Conservation (phyloP, 1,140 invertebrate species). For the Oryctes rhinoceros region DNA sequence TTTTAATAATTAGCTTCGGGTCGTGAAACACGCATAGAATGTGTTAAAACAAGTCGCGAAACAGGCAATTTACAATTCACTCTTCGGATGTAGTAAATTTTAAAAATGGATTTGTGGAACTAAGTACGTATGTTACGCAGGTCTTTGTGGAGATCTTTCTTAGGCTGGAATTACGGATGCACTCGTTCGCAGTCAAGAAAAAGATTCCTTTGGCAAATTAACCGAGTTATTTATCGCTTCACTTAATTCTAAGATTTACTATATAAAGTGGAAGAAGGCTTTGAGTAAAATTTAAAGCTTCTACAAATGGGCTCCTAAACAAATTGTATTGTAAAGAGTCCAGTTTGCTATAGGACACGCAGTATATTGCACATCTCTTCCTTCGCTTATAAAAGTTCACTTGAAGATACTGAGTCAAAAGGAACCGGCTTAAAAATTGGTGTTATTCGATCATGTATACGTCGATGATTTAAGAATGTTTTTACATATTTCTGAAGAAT, state of each 20-base stretch:
- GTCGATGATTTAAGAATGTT: no score
- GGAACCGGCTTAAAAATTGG: no score
- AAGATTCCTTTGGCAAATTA: slow-evolving; percentile 4
- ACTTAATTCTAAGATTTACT: not conserved
- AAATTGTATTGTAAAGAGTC: no score
- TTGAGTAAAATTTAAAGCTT: no score
- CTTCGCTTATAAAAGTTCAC: no score
- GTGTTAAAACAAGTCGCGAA: slow-evolving; percentile 4
- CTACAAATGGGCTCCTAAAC: no score
- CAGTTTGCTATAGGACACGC: no score
- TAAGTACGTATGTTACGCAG: not conserved
- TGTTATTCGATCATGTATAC: no score
- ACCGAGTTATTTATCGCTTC: not conserved
- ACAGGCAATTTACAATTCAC: not conserved
- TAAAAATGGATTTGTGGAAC: slow-evolving; percentile 17
- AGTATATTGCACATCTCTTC: no score
- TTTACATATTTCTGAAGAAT: no score
- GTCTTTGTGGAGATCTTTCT: not conserved
- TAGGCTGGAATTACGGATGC: not conserved
- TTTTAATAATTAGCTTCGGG: not conserved
- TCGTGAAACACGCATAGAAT: slow-evolving; percentile 27
- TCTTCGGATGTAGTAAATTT: slow-evolving; percentile 7
- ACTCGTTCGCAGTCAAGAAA: not conserved
- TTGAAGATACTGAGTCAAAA: no score
- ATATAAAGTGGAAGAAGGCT: no score